Base-by-base conservation (phyloP, 2,113 vertebrate species). In the Laticauda laticaudata region DNA sequence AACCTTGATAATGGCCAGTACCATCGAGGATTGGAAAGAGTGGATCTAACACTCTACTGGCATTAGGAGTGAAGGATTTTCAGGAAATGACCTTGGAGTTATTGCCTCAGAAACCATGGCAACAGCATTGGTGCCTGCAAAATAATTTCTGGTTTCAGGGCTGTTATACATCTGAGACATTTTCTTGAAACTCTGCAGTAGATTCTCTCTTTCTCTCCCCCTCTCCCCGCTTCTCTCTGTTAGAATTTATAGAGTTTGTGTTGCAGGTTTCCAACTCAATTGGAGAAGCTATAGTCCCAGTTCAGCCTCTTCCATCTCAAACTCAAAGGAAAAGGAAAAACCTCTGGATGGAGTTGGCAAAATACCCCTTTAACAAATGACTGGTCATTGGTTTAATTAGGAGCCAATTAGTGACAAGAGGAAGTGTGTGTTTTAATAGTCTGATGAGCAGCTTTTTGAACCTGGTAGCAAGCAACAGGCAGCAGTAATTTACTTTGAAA, bases 61-160 rank as follows among this genome's bases (percentile, higher is more conserved):
- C 34, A 94, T 45, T 1, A 3, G 39, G 45, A 92, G 51, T 85
- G 87, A 92, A 92, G 87, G 88, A 87, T 94, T 94, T 96, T 94
- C 94, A 92, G 87, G 29, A 92, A 95, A 91, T 90, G 96, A 97
- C 96, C 96, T 96, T 97, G 96, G 92, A 95, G 93, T 94, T 95
- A 92, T 93, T 96, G 94, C 90, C 91, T 94, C 0, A 20, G 97
- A 97, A 96, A 97, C 97, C 97, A 97, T 97, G 93, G 95, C 95
- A 97, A 97, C 97, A 90, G 94, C 87, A 87, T 93, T 94, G 93
- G 94, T 94, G 94, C 96, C 94, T 55, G 26, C 93, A 95, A 97
- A 97, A 97, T 94, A 95, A 95, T 96, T 96, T 96, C 94, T 96
- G 93, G 89, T 96, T 95, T 96, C 0, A 0, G 92, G 94, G 75